Conservation (phyloP, 2,888 invertebrate species). For the Aspidapion aeneum region DNA sequence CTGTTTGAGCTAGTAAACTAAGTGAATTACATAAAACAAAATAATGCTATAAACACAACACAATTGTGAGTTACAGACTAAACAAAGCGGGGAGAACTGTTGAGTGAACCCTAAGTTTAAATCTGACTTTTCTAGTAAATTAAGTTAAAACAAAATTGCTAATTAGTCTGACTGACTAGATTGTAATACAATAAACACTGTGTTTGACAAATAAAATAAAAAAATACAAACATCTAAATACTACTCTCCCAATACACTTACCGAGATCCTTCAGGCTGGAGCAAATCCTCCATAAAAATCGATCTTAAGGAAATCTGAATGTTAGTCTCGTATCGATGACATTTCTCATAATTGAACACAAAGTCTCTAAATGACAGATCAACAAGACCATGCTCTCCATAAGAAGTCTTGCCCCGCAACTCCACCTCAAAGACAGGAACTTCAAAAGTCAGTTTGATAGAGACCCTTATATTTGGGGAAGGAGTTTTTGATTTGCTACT, state of each 20-base stretch:
- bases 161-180: too few species aligned
- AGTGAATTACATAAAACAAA: too few species aligned
- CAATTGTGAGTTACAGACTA: too few species aligned
- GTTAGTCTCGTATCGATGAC: conserved; percentile 65
- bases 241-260: conserved; percentile 1
- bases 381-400: conserved; percentile 74
- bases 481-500: conserved; percentile 16
- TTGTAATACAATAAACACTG: too few species aligned
- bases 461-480: conserved; percentile 13
- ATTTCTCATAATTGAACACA: conserved; percentile 67
- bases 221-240: too few species aligned
- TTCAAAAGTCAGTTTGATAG: conserved; percentile 60
- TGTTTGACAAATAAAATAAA: too few species aligned
- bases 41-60: too few species aligned
- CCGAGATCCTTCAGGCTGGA: conserved; percentile 67
- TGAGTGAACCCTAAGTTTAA: too few species aligned
- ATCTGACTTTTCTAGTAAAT: too few species aligned
- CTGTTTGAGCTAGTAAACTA: too few species aligned
- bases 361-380: conserved; percentile 84
- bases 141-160: too few species aligned
- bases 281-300: conserved; percentile 86
- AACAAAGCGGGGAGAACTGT: too few species aligned
- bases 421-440: conserved; percentile 73
- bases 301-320: conserved; percentile 80
- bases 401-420: conserved; percentile 65